Base-by-base conservation (phyloP, 2,888 invertebrate species). In the Pyrrhia umbra region DNA sequence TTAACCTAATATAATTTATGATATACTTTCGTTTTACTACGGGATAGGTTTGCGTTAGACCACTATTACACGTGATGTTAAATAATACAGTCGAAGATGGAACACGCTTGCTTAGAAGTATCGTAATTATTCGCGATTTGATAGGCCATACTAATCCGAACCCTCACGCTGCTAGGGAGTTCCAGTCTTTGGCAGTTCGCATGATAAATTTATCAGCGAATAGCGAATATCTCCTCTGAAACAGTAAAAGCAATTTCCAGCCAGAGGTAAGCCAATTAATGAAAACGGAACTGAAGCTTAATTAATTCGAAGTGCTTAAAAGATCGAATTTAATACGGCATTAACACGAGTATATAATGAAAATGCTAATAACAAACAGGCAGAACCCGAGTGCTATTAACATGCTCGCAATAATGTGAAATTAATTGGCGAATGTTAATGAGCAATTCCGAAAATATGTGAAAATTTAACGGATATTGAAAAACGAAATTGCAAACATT, bases 251-350 rank as follows among this genome's bases (percentile, higher is more conserved):
- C 71, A 40, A 54, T 76, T 58, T 55, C 15, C 49, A 25, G 23
- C 23, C 16, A 34, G 42, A 58, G 20, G 54, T 49, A 51, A n/a
- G 46, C 27, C 57, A 67, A 50, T 65, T 40, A 60, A 62, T 43
- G 52, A 49, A 6, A 56, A 43, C 51, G 47, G 43, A 52, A 34
- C 55, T 47, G 23, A 50, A 40, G 51, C n/a, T n/a, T 75, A 79
- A 75, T 66, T 61, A 67, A 71, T 67, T 45, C 13, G 6, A 55
- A 63, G 55, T 59, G 34, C 51, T 65, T 52, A 68, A 68, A 74
- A 56, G 16, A 78, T 69, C 42, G 27, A 50, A 56, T 67, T 61
- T 57, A 79, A 79, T 66, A 47, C 42, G n/a, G 30, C 21, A 68
- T 60, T 55, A 68, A 77, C 37, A 52, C 47, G 56, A 71, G 45